phyloP scores from a whole-genome alignment of 1,140 invertebrate species.

The Drosophila lowei region DNA sequence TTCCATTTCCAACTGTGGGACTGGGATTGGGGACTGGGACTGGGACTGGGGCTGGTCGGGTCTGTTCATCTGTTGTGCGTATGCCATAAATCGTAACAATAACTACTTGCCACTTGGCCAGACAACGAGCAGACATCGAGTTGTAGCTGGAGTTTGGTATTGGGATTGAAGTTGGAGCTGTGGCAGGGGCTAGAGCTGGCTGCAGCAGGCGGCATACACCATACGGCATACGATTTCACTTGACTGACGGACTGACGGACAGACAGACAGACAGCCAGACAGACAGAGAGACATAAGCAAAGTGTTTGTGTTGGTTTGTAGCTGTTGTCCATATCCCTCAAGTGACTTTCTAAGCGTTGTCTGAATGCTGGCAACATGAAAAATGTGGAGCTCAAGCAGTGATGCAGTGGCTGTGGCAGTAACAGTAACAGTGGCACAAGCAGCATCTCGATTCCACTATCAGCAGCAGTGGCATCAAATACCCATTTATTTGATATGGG shows the following conservation, averaged over 20 bases:
- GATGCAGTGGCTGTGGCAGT: constrained; percentile 36
- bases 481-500: constrained; percentile 61
- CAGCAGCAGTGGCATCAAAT: constrained; percentile 40
- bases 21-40: background rate
- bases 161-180: constrained; percentile 9
- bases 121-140: constrained; percentile 59
- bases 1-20: background rate
- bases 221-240: constrained; percentile 73
- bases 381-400: constrained; percentile 70
- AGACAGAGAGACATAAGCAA: constrained; percentile 44
- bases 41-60: background rate
- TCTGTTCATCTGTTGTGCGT: constrained; percentile 66
- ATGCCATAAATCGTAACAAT: constrained; percentile 79
- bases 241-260: constrained; percentile 47
- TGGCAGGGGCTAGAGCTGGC: constrained; percentile 13
- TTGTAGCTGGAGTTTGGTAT: constrained; percentile 18
- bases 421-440: constrained; percentile 1
- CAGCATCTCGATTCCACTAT: constrained; percentile 29
- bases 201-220: constrained; percentile 45
- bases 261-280: background rate
- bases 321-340: constrained; percentile 45
- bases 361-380: constrained; percentile 66
- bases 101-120: constrained; percentile 67
- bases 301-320: constrained; percentile 40
- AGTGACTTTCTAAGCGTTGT: constrained; percentile 62